Conservation (phyloP, 1,140 invertebrate species). For the Luehdorfia chinensis region DNA sequence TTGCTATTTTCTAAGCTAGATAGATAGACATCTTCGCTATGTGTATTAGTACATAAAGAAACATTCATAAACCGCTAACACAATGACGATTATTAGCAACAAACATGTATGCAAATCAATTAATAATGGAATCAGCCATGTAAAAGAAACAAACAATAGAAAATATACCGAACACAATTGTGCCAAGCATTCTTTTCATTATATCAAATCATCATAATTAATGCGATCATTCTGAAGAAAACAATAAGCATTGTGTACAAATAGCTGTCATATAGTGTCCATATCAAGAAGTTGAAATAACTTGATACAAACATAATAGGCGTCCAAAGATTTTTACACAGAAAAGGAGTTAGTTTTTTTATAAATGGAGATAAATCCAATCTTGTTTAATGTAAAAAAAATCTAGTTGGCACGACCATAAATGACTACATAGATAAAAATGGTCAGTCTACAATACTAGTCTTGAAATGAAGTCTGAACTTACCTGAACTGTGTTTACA, state of each 20-base stretch:
- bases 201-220: not conserved
- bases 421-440: too few relatives aligned
- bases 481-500: too few relatives aligned
- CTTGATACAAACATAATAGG: not conserved
- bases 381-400: too few relatives aligned
- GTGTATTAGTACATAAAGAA: slow-evolving; percentile 3
- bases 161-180: not conserved
- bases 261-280: too few relatives aligned
- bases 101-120: slow-evolving; percentile 3
- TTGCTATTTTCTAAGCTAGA: slow-evolving; percentile 16
- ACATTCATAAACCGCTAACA: too few relatives aligned
- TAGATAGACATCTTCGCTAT: slow-evolving; percentile 24
- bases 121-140: slow-evolving; percentile 6
- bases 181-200: slow-evolving; percentile 6
- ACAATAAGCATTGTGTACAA: not conserved
- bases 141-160: slow-evolving; percentile 5
- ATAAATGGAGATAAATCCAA: too few relatives aligned
- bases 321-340: not conserved
- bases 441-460: too few relatives aligned
- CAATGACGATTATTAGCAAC: not conserved
- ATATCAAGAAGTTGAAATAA: too few relatives aligned
- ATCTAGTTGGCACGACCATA: too few relatives aligned
- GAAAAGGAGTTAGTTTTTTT: too few relatives aligned
- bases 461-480: too few relatives aligned
- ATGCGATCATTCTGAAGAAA: not conserved